These are phyloP conservation scores for Megathymus violae DNA, from an alignment of 1,140 invertebrate genomes.

Conservation along the genomic window DNA sequence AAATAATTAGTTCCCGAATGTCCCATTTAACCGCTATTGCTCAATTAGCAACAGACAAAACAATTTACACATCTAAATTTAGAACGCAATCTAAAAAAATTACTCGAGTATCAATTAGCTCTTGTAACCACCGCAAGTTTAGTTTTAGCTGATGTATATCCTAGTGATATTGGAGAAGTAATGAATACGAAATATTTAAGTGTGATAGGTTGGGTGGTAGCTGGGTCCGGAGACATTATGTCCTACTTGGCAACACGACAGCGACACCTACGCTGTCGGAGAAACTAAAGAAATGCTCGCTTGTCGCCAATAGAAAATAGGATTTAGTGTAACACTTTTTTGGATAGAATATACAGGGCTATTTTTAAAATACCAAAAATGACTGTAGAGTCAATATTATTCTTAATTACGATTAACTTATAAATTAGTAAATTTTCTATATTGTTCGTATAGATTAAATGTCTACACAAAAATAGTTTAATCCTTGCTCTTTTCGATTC, in stretches of 20 bases:
- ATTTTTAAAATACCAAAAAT: too few species aligned
- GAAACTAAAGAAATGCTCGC: conserved; percentile 55
- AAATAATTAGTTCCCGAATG: conserved; percentile 53
- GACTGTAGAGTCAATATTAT: too few species aligned
- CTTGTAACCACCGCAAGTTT: conserved; percentile 39
- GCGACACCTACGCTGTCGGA: conserved; percentile 50
- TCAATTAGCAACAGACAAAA: conserved; percentile 66
- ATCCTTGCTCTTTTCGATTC: too few species aligned
- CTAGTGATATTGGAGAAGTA: conserved; percentile 6
- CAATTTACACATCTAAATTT: conserved; percentile 60
- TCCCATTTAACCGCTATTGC: conserved; percentile 58
- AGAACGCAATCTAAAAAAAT: conserved; percentile 34
- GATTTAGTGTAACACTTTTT: background rate
- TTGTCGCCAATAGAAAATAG: conserved; percentile 47
- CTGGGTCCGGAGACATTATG: conserved; percentile 54
- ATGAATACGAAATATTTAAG: conserved; percentile 34
- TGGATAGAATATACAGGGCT: background rate
- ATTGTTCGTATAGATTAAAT: too few species aligned
- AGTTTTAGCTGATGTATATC: background rate
- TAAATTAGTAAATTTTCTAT: too few species aligned
- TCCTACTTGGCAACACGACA: conserved; percentile 59
- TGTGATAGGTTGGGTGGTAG: conserved; percentile 38
- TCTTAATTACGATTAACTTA: too few species aligned
- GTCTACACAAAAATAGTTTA: too few species aligned
- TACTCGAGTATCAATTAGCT: background rate